phyloP scores from a whole-genome alignment of 2,888 invertebrate genomes.

The Polydrusus cervinus region DNA sequence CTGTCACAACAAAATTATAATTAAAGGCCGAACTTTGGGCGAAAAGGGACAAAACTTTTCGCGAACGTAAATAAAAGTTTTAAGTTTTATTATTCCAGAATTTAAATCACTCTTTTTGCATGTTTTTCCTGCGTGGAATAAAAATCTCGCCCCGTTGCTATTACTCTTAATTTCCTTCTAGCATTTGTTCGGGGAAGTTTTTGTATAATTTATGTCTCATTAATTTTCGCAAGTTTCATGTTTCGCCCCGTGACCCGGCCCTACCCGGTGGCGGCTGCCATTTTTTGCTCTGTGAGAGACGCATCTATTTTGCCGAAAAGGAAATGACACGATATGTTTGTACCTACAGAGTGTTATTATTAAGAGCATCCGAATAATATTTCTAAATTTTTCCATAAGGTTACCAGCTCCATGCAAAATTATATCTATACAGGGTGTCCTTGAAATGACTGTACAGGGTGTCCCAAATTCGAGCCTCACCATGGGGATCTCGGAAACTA shows the following conservation, averaged over 20 bases:
- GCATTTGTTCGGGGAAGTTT: slow-evolving; percentile 63
- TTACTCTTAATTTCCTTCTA: slow-evolving; percentile 63
- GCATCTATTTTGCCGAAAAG: slow-evolving; percentile 18
- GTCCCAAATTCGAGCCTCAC: too few species aligned
- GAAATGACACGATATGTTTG: too few species aligned
- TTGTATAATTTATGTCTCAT: slow-evolving; percentile 67
- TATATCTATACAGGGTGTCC: too few species aligned
- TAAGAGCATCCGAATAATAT: too few species aligned
- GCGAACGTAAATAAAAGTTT: slow-evolving; percentile 44
- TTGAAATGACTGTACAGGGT: too few species aligned
- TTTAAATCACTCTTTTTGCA: slow-evolving; percentile 52
- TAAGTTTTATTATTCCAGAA: slow-evolving; percentile 48
- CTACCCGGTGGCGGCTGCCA: slow-evolving; percentile 10
- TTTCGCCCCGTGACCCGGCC: slow-evolving; percentile 48
- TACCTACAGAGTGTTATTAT: too few species aligned
- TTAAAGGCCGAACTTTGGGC: slow-evolving; percentile 38
- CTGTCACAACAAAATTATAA: slow-evolving; percentile 49
- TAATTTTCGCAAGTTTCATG: slow-evolving; percentile 59
- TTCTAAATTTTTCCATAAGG: too few species aligned
- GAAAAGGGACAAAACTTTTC: slow-evolving; percentile 38
- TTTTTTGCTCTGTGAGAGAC: slow-evolving; percentile 33
- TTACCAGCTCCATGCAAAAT: too few species aligned
- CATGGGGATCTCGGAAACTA: too few species aligned
- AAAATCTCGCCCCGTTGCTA: slow-evolving; percentile 61
- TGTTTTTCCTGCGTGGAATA: slow-evolving; percentile 57